Conservation (phyloP, 64 coral and sea anemone species). For the Pachyseris speciosa region DNA sequence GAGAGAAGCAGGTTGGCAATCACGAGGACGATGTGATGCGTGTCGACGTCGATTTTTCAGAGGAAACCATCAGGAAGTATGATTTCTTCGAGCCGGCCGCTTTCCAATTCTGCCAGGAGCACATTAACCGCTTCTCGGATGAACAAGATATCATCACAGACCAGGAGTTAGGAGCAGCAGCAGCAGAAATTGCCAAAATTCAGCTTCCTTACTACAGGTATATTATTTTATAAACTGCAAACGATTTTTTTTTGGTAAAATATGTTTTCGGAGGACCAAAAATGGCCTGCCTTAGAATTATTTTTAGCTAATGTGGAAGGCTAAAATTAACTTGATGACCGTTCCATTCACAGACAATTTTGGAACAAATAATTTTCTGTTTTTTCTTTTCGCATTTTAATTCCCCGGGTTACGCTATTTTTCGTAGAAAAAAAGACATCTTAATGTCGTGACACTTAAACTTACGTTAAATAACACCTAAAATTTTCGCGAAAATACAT, state of each 20-base stretch:
- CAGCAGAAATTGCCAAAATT: not conserved
- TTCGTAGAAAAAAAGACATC: too few relatives aligned
- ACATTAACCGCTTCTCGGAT: not conserved
- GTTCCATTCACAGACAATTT: too few relatives aligned
- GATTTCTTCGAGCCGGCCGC: not conserved
- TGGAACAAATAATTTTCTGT: too few relatives aligned
- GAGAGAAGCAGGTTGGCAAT: too few relatives aligned
- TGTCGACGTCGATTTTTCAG: not conserved
- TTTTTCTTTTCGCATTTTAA: too few relatives aligned
- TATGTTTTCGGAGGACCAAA: not conserved
- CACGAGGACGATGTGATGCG: not conserved
- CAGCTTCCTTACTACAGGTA: not conserved
- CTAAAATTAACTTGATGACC: too few relatives aligned
- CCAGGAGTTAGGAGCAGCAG: not conserved
- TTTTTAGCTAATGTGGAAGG: not conserved
- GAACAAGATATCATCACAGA: not conserved
- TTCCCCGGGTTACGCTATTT: too few relatives aligned
- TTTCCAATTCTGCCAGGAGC: not conserved
- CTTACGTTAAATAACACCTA: too few relatives aligned
- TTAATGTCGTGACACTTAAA: too few relatives aligned
- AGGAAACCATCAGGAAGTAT: not conserved
- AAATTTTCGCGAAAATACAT: too few relatives aligned
- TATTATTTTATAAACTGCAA: not conserved
- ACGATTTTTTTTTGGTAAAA: not conserved
- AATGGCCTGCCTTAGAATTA: not conserved